Evolutionary conservation across 2,888 invertebrate genomes (phyloP), one percentile per base, ranked within the genome.

Genomic region (Lobophora halterata): DNA sequence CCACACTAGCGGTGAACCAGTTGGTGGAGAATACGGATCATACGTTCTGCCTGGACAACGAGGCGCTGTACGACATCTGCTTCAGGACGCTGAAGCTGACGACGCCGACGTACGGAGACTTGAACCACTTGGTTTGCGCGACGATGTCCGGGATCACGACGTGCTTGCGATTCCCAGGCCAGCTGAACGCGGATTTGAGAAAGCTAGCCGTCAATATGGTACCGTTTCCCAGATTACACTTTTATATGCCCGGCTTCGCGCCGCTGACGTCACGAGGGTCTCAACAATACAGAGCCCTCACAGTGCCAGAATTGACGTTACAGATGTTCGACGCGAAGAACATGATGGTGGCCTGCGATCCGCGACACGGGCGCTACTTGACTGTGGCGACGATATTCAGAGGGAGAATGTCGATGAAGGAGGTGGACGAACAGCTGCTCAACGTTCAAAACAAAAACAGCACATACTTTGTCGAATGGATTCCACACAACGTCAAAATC

Each of bases 341-440:
- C 91, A 76, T 95, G 95, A 89, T 96, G 96, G 95, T 95, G 1
- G 97, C 97, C 1, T 97, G 97, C 66, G 96, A 97, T 71, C 97
- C 97, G 0, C 88, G 96, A 24, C 96, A 96, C 67, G 97, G 96
- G 10, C 90, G 96, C 47, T 97, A 97, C 68, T 83, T 97, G 31
- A 97, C 96, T 0, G 96, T 96, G 0, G 96, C 96, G 2, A 95
- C 96, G 19, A 93, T 96, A 58, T 96, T 96, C 89, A 89, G 96
- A 59, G 96, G 95, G 0, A 89, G 94, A 46, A 95, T 97, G 95
- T 96, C 96, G 5, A 97, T 96, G 96, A 97, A 97, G 67, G 96
- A 97, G 89, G 93, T 94, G 1, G 94, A 94, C 61, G 93, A 94
- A 64, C 93, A 94, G 65, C 90, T 94, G 88, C 65, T 93, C 27